A percentile compares a stretch with the other conserved stretches of the same genome.
Conservation (phyloP, 2,888 invertebrate species). For the Lordiphosa andalusiaca region DNA sequence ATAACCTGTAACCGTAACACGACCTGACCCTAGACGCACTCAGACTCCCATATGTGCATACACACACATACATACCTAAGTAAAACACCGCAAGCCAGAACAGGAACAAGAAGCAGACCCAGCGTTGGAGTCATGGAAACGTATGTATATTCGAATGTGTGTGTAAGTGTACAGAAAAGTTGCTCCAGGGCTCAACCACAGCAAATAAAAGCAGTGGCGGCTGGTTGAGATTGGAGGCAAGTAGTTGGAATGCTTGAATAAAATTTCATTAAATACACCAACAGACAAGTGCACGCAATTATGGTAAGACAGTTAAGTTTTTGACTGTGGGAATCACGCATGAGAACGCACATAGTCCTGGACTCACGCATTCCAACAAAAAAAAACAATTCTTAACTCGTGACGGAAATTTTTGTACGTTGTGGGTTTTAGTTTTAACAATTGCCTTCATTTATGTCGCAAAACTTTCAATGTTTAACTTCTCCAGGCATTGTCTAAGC, state of each 20-base stretch:
- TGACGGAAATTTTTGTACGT: conserved; percentile 65
- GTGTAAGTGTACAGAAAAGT: conserved; percentile 59
- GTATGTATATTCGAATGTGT: conserved; percentile 52
- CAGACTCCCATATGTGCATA: conserved; percentile 3
- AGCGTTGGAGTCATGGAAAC: conserved; percentile 36
- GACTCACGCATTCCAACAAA: conserved; percentile 29
- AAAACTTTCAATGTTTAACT: conserved; percentile 50
- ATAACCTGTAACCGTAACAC: conserved; percentile 35
- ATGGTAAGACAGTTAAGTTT: conserved; percentile 76
- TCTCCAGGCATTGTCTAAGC: conserved; percentile 40
- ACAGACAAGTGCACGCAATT: conserved; percentile 76
- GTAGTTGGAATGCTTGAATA: conserved; percentile 57
- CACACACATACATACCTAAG: conserved; percentile 3
- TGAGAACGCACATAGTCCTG: conserved; percentile 60
- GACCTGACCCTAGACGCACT: conserved; percentile 12
- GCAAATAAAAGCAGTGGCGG: conserved; percentile 50
- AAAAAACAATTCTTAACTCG: conserved; percentile 57
- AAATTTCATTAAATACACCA: conserved; percentile 75
- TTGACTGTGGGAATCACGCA: conserved; percentile 76
- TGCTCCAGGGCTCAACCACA: conserved; percentile 54
- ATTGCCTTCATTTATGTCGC: conserved; percentile 75
- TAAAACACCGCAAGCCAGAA: conserved; percentile 20
- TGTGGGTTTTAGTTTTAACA: conserved; percentile 75
- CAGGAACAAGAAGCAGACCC: conserved; percentile 36
- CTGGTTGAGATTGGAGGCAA: conserved; percentile 32